Conservation (phyloP, 1,140 invertebrate species). For the Brachionus koreanus region DNA sequence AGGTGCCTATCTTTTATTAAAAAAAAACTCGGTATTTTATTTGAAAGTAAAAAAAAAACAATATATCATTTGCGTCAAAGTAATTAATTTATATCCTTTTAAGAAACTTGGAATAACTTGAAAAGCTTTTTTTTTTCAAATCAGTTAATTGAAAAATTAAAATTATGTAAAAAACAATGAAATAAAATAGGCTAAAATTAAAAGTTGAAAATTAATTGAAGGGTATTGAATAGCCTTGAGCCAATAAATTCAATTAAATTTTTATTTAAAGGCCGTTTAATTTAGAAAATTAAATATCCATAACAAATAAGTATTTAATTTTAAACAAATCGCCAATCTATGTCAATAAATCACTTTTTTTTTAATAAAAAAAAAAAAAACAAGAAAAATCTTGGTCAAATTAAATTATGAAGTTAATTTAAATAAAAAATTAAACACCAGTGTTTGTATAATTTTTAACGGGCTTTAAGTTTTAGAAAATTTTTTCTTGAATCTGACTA, state of each 20-base stretch:
- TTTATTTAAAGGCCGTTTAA: not conserved
- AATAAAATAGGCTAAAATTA: not conserved
- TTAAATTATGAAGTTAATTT: slow-evolving; percentile 7
- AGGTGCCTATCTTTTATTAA: not conserved
- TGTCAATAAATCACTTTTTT: not conserved
- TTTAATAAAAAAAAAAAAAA: not conserved
- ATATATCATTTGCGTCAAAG: not conserved
- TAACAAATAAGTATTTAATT: not conserved
- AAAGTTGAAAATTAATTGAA: not conserved
- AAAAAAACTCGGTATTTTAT: not conserved
- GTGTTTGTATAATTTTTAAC: slow-evolving; percentile 9
- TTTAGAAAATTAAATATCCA: not conserved
- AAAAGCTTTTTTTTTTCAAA: not conserved
- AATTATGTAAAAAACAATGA: not conserved
- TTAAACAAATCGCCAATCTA: not conserved
- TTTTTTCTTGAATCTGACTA: not conserved
- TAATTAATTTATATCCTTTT: not conserved
- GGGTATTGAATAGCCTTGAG: not conserved
- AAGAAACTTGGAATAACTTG: not conserved
- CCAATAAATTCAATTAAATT: not conserved
- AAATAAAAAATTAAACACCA: slow-evolving; percentile 4
- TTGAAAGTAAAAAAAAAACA: too few species aligned
- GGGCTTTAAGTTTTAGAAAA: not conserved
- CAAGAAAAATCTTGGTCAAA: not conserved
- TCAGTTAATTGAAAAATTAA: not conserved